A percentile compares a stretch with the other conserved stretches of the same genome.
phyloP scores from a whole-genome alignment of 2,113 vertebrate species.

The Callipepla californica region DNA sequence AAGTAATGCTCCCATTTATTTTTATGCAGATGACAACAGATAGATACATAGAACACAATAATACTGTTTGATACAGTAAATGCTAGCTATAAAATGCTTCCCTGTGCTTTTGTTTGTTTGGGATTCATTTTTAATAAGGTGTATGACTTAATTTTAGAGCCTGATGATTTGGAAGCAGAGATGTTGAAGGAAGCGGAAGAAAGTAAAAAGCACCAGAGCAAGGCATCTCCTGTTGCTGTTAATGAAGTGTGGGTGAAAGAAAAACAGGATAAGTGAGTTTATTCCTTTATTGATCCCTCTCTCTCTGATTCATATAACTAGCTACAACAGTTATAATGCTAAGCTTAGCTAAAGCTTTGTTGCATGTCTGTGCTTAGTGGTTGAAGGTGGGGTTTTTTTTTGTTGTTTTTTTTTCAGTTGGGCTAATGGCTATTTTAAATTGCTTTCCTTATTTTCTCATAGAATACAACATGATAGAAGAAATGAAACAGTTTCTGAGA shows the following conservation, averaged over 20 bases:
- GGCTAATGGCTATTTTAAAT: not conserved
- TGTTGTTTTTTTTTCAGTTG: not conserved
- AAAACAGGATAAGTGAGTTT: constrained; percentile 72
- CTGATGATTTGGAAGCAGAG: constrained; percentile 87
- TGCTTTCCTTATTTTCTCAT: not conserved
- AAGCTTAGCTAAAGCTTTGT: not conserved
- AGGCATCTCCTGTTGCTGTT: constrained; percentile 58
- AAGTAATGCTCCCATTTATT: too few relatives aligned
- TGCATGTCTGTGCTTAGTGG: not conserved
- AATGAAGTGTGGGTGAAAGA: constrained; percentile 85
- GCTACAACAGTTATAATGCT: not conserved
- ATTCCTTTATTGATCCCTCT: not conserved
- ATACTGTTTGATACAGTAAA: too few relatives aligned
- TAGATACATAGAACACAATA: too few relatives aligned
- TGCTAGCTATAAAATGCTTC: too few relatives aligned
- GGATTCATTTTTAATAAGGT: not conserved
- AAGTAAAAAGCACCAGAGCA: constrained; percentile 15
- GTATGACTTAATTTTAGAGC: constrained; percentile 71
- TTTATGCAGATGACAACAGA: too few relatives aligned
- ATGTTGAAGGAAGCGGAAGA: constrained; percentile 80
- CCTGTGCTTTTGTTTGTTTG: not conserved
- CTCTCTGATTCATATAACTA: not conserved
- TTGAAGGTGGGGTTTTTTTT: too few relatives aligned
- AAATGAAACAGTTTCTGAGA: constrained; percentile 38
- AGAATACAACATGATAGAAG: constrained; percentile 77